Base-by-base conservation (phyloP, 2,113 vertebrate species). In the Aspidoscelis tigris region DNA sequence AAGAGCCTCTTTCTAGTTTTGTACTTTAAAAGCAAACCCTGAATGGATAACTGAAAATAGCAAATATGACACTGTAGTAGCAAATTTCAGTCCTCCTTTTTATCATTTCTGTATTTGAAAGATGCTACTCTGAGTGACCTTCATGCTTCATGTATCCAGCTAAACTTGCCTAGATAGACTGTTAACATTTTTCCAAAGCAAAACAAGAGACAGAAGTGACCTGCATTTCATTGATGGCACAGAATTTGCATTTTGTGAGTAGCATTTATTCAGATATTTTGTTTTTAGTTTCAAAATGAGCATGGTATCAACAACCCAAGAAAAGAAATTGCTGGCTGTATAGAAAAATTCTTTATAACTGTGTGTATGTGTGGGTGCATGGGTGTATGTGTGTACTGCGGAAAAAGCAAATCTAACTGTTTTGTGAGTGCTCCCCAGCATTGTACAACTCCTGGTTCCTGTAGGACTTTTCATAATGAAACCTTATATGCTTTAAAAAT, bases 1-100 rank as follows among this genome's bases (percentile, higher is more conserved):
- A 97, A 96, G 96, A 98, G 96, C 96, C 96, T 97, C 94, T 97
- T 96, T 97, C 96, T 98, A 98, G 98, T 98, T 98, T 99, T 97
- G 94, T 98, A 98, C 92, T 80, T 85, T 95, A 94, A 94, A 91
- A 96, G 18, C 58, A 94, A 82, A 64, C 41, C 76, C 93, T 86
- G 91, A 92, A 93, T 92, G 93, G 89, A 91, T 94, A 81, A 92
- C 88, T 87, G 89, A 87, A 93, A 87, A 94, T 92, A 91, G 93
- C 89, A 91, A 93, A 82, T 64, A 73, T 26, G 87, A 88, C 79
- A 79, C 0, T 5, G 89, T 91, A 93, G 95, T 93, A 95, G 95
- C 92, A 83, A 78, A 93, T 89, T 91, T 90, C 71, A 88, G 82
- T 92, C 43, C 55, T 89, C 88, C 78, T 85, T 94, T 95, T 94